Evolutionary conservation across 2,113 vertebrate genomes (phyloP).

Genomic region (Menura novaehollandiae): DNA sequence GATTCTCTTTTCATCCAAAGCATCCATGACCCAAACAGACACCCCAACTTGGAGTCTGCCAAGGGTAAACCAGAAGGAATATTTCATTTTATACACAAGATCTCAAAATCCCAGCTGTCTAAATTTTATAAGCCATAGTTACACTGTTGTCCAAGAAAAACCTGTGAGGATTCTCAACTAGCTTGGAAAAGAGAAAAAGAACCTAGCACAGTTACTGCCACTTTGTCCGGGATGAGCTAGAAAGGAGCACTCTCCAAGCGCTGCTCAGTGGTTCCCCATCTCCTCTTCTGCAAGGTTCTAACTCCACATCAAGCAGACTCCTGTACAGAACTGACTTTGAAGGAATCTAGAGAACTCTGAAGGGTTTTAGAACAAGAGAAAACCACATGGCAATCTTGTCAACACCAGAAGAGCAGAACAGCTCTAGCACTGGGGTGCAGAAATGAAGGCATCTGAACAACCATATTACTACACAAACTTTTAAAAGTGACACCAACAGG

Average conservation of each 20-base stretch:
- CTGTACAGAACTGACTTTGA: background rate
- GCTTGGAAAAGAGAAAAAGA: background rate
- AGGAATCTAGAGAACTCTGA: background rate
- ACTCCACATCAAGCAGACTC: background rate
- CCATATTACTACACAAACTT: background rate
- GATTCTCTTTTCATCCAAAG: background rate
- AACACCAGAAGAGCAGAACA: background rate
- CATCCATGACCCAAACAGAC: background rate
- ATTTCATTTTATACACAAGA: background rate
- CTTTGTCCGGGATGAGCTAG: background rate
- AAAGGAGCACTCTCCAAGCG: background rate
- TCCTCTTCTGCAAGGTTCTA: background rate
- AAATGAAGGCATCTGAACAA: background rate
- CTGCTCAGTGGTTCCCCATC: background rate
- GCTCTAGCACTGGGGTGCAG: background rate
- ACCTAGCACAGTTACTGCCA: accelerated
- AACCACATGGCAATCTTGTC: background rate
- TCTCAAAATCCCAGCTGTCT: background rate
- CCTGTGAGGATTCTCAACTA: background rate
- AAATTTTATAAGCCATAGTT: background rate
- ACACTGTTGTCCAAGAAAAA: background rate
- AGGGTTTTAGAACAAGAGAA: background rate
- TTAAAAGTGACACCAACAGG: background rate
- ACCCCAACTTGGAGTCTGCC: background rate
- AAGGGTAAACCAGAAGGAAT: background rate